Evolutionary conservation across 2,888 invertebrate genomes (phyloP), one percentile per base, ranked within the genome.

Genomic region (Keiferia lycopersicella): DNA sequence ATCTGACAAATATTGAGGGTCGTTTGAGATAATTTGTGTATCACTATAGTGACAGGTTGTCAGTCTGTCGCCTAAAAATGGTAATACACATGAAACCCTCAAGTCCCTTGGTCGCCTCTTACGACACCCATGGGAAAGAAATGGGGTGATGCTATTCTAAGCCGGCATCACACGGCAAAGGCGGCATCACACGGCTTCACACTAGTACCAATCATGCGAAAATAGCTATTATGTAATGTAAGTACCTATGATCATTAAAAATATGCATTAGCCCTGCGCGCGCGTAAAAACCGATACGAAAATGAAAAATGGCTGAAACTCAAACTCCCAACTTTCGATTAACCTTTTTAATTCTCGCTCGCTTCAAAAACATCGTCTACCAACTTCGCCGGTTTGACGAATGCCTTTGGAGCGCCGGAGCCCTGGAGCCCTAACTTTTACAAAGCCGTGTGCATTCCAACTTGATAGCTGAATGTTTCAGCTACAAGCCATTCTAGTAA

Each of bases 361-460:
- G 11, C 45, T 45, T 14, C 20, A 50, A 56, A 56, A 56, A 56
- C 56, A 34, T 8, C 26, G 56, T 56, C 56, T 56, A 18, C 26
- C 14, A 56, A 56, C 56, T 56, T 56, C 6, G 6, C 20, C 48
- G 14, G 51, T 56, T 56, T 56, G 56, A 56, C 56, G 56, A 34
- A 56, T 56, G 56, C 56, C 56, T 56, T 56, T 56, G 34, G 34
- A 34, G 34, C 51, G 30, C 26, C 56, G 34, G 34, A 30, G 56
- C 56, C 26, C 56, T 56, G 56, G 26, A 56, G 16, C 26, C 56
- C 18, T 18, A 59, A 26, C 26, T 59, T 39, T 59, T 41, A 59
- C 59, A 59, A 59, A 45, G 45, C 56, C 56, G 34, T 26, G 34
- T 56, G 56, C 56, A 56, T 56, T 56, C 56, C 56, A 56, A 56